Conservation (phyloP, 1,140 invertebrate genomes). For the Achatina immaculata region DNA sequence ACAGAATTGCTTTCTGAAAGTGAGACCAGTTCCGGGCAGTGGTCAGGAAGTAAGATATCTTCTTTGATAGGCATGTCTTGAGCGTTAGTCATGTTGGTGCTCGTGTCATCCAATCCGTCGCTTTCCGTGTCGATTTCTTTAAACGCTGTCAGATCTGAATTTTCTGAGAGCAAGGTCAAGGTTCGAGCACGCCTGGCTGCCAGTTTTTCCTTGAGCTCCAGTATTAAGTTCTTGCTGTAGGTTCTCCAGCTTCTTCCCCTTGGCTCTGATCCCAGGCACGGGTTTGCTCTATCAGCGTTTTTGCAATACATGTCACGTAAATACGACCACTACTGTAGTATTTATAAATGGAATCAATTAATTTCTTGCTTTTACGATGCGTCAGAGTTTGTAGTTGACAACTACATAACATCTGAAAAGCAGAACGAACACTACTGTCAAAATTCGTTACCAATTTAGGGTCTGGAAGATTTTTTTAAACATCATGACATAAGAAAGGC, state of each 20-base stretch:
- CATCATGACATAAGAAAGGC: too few species aligned
- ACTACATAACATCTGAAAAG: too few species aligned
- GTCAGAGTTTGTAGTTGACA: too few species aligned
- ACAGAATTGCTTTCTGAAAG: conserved; percentile 22
- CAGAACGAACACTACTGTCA: too few species aligned
- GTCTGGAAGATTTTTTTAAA: too few species aligned
- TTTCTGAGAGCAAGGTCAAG: conserved; percentile 17
- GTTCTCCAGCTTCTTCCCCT: conserved; percentile 19
- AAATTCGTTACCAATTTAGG: too few species aligned
- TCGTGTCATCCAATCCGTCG: conserved; percentile 29
- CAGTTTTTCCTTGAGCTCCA: conserved; percentile 30
- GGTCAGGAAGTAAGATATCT: not conserved
- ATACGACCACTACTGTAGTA: too few species aligned
- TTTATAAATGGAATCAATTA: not conserved
- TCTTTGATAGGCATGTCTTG: not conserved
- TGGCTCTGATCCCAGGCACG: not conserved
- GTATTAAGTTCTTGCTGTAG: conserved; percentile 30
- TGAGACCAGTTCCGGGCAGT: not conserved
- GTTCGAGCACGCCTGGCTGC: conserved; percentile 22
- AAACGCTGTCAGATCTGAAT: conserved; percentile 1
- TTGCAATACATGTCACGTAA: not conserved
- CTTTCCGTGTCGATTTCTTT: conserved; percentile 27
- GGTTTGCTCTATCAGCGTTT: not conserved
- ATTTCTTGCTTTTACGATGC: not conserved
- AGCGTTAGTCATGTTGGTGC: conserved; percentile 22